Percentiles rank a stretch among this genome's conserved stretches.
Evolutionary conservation across 2,113 vertebrate species (phyloP).

Genomic region (Labeo rohita): DNA sequence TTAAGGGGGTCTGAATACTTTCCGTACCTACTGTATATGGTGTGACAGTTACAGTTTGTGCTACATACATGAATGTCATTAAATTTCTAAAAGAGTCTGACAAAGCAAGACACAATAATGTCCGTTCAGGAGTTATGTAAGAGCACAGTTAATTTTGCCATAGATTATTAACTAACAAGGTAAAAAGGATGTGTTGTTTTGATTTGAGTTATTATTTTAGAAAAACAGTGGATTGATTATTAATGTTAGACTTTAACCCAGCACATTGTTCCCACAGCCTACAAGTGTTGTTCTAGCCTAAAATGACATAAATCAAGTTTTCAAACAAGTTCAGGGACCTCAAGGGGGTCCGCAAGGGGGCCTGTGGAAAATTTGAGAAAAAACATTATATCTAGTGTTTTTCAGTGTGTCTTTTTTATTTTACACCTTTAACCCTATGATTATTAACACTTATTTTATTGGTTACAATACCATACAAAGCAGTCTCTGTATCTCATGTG

Average conservation of each 20-base stretch:
- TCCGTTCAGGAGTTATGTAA: not conserved
- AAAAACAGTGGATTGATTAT: constrained; percentile 15
- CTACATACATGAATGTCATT: not conserved
- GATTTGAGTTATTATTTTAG: not conserved
- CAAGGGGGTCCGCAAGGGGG: not conserved
- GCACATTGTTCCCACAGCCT: not conserved
- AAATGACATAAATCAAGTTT: not conserved
- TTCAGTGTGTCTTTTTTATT: too few species aligned
- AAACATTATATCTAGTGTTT: too few species aligned
- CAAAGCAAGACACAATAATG: not conserved
- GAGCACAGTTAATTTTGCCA: not conserved
- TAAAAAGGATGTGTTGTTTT: not conserved
- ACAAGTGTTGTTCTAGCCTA: not conserved
- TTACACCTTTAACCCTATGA: too few species aligned
- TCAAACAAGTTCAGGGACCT: not conserved
- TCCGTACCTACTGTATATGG: too few species aligned
- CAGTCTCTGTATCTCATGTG: too few species aligned
- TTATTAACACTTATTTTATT: too few species aligned
- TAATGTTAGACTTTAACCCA: not conserved
- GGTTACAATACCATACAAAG: too few species aligned
- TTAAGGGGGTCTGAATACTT: too few species aligned
- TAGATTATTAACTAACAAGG: not conserved
- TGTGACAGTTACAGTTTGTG: too few species aligned
- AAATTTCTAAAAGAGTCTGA: not conserved
- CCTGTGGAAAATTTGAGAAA: not conserved